Evolutionary conservation across 1,140 invertebrate genomes (phyloP).

Genomic region (Drosophila seguyi): DNA sequence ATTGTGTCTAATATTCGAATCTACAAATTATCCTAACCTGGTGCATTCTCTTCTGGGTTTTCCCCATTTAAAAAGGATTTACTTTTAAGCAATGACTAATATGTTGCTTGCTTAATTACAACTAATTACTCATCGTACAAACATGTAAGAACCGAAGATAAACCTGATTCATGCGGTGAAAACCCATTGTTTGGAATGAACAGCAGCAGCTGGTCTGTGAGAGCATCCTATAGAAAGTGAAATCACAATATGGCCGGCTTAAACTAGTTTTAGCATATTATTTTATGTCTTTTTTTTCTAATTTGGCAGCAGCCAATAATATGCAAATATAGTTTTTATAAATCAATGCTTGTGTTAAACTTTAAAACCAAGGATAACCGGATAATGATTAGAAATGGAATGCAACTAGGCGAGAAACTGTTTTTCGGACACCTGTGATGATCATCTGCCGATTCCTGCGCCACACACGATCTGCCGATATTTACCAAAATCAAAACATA

Average conservation of each 20-base stretch:
- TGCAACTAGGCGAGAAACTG: conserved; percentile 4
- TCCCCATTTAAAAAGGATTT: background rate
- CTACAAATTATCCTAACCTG: background rate
- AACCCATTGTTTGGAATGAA: conserved; percentile 22
- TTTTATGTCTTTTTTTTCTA: conserved; percentile 10
- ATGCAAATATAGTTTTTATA: conserved; percentile 27
- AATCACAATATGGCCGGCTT: conserved; percentile 4
- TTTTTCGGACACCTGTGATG: conserved; percentile 5
- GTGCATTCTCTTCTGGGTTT: background rate
- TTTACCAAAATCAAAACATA: conserved; percentile 15
- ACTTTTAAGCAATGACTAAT: background rate
- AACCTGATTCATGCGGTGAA: conserved; percentile 22
- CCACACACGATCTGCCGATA: background rate
- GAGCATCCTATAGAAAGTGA: conserved; percentile 30
- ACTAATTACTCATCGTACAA: conserved; percentile 26
- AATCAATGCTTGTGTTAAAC: conserved; percentile 3
- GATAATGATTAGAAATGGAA: conserved; percentile 14
- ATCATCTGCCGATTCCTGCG: background rate
- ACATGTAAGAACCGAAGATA: conserved; percentile 12
- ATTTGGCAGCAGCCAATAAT: conserved; percentile 12
- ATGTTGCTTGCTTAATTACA: conserved; percentile 16
- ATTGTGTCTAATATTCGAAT: no score
- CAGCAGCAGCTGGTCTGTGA: background rate
- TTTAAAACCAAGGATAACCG: conserved; percentile 39
- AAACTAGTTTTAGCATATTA: conserved; percentile 19